These are phyloP conservation scores for Volucella inanis DNA, from an alignment of 2,888 invertebrate species.

Conservation along the genomic window DNA sequence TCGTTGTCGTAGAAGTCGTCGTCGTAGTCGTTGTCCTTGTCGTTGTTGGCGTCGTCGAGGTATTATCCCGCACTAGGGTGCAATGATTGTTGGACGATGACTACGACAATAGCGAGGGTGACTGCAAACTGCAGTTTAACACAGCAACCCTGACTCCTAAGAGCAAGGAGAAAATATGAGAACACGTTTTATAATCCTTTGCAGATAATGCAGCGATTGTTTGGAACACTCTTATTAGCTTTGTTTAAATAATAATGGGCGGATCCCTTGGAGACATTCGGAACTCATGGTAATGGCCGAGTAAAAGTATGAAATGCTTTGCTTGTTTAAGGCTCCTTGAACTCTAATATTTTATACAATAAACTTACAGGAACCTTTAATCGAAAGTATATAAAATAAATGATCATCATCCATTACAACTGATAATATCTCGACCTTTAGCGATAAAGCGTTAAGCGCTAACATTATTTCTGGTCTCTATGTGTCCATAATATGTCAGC, in stretches of 20 bases:
- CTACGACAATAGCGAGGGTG: conserved; percentile 5
- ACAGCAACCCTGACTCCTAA: conserved; percentile 32
- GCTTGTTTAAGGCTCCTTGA: too few species aligned
- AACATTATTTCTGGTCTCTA: too few species aligned
- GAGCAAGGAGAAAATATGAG: conserved; percentile 47
- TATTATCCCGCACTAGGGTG: conserved; percentile 38
- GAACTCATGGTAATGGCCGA: too few species aligned
- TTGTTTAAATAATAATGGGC: conserved; percentile 5
- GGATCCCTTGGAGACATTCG: background rate
- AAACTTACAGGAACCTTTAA: too few species aligned
- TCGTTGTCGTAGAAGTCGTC: background rate
- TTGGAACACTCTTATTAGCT: conserved; percentile 45
- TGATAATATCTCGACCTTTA: too few species aligned
- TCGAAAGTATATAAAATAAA: too few species aligned
- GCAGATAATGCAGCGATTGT: conserved; percentile 53
- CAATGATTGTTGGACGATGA: conserved; percentile 11
- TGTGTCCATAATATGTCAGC: too few species aligned
- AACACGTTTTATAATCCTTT: conserved; percentile 40
- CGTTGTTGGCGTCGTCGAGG: conserved; percentile 4
- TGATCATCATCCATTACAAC: too few species aligned
- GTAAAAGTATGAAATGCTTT: too few species aligned
- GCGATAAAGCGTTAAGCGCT: too few species aligned
- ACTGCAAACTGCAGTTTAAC: conserved; percentile 57
- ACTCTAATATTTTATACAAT: too few species aligned
- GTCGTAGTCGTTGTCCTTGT: conserved; percentile 1